Conservation (phyloP, 2,888 invertebrate genomes). For the Chelonus formosanus region DNA sequence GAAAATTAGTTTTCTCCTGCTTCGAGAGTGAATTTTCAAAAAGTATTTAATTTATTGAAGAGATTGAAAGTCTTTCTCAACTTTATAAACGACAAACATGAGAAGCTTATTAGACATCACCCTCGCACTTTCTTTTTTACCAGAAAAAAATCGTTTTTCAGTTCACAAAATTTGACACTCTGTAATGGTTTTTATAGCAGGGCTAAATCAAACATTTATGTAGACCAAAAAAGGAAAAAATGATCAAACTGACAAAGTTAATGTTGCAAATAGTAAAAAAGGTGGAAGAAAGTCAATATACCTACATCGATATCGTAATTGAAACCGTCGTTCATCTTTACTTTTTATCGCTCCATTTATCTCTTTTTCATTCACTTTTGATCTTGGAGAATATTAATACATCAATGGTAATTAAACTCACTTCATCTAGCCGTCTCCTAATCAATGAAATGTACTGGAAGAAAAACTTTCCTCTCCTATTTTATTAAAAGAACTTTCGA, state of each 20-base stretch:
- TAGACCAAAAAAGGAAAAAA: slow-evolving; percentile 22
- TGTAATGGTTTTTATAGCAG: too few species aligned
- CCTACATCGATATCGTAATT: slow-evolving; percentile 47
- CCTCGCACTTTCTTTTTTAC: too few species aligned
- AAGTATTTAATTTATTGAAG: too few species aligned
- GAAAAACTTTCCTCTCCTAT: background rate
- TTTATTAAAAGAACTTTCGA: background rate
- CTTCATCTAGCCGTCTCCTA: background rate
- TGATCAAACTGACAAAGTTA: background rate
- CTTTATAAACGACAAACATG: too few species aligned
- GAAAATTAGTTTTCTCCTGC: too few species aligned
- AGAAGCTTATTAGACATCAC: too few species aligned
- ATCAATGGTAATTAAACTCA: slow-evolving; percentile 2
- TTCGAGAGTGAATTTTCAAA: too few species aligned
- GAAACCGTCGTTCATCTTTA: slow-evolving; percentile 45
- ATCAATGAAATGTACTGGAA: slow-evolving; percentile 6
- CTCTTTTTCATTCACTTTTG: background rate
- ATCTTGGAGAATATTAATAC: background rate
- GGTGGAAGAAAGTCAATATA: slow-evolving; percentile 1
- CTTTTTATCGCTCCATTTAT: slow-evolving; percentile 17
- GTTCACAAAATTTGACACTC: too few species aligned
- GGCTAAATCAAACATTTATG: background rate
- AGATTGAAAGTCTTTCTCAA: too few species aligned
- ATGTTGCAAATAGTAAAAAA: slow-evolving; percentile 14
- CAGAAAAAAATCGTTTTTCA: too few species aligned